phyloP scores from a whole-genome alignment of 2,888 invertebrate genomes.

The Taphrorychus bicolor region DNA sequence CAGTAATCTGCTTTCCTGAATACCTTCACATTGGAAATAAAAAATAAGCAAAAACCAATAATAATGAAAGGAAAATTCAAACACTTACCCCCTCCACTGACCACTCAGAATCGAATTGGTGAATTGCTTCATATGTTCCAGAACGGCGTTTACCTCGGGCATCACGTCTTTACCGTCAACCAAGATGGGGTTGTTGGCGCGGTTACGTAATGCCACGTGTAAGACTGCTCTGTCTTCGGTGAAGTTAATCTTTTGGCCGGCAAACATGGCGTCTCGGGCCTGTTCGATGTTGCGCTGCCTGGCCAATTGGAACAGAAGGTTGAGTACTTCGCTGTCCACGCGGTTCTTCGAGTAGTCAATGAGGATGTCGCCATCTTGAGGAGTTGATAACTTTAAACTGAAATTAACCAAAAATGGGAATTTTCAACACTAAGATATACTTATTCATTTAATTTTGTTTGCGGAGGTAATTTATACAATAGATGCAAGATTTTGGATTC shows the following conservation, averaged over 20 bases:
- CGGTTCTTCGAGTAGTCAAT: slow-evolving; percentile 98
- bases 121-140: slow-evolving; percentile 95
- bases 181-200: slow-evolving; percentile 76
- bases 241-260: slow-evolving; percentile 95
- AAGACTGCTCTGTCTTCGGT: slow-evolving; percentile 96
- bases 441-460: too few relatives aligned
- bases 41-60: not conserved
- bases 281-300: slow-evolving; percentile 81
- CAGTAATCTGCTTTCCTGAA: slow-evolving; percentile 93
- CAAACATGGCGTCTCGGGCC: slow-evolving; percentile 90
- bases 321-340: slow-evolving; percentile 78
- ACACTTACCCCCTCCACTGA: slow-evolving; percentile 70
- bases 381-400: slow-evolving; percentile 79
- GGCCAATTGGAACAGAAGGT: slow-evolving; percentile 82
- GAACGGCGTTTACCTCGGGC: slow-evolving; percentile 89
- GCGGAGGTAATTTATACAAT: too few relatives aligned
- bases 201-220: slow-evolving; percentile 92
- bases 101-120: slow-evolving; percentile 77
- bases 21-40: too few relatives aligned
- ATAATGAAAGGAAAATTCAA: not conserved
- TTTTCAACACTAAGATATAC: too few relatives aligned
- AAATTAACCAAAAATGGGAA: too few relatives aligned
- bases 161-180: slow-evolving; percentile 91
- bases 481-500: too few relatives aligned
- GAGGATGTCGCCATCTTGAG: slow-evolving; percentile 88